Conservation (phyloP, 2,888 invertebrate species). For the Drymonia ruficornis region DNA sequence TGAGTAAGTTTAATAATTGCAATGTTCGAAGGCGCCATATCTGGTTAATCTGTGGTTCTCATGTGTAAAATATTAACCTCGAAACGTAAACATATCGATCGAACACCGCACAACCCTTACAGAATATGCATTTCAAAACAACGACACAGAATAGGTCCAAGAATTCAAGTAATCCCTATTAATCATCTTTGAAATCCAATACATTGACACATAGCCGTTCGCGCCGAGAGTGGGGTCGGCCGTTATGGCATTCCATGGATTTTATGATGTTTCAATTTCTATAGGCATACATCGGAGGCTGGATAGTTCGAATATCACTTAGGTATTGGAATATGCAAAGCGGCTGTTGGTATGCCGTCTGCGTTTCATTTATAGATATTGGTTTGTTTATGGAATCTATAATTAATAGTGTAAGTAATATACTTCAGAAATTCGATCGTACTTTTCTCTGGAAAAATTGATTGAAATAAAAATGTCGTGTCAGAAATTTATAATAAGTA, state of each 20-base stretch:
- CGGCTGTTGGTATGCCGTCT: slow-evolving; percentile 65
- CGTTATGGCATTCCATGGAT: slow-evolving; percentile 50
- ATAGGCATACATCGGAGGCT: slow-evolving; percentile 52
- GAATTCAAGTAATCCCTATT: slow-evolving; percentile 74
- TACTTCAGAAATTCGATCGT: too few species aligned
- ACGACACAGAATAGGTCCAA: slow-evolving; percentile 53
- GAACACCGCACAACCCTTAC: slow-evolving; percentile 8
- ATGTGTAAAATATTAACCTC: too few species aligned
- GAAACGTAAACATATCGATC: too few species aligned
- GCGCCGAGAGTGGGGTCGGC: slow-evolving; percentile 50
- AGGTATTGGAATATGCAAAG: slow-evolving; percentile 77
- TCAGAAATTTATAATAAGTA: too few species aligned
- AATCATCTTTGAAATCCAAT: slow-evolving; percentile 82
- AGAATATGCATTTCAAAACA: slow-evolving; percentile 38
- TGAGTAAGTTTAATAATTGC: too few species aligned
- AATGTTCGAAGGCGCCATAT: too few species aligned
- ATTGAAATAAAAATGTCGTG: too few species aligned
- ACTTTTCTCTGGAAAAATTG: too few species aligned
- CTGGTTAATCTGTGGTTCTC: too few species aligned
- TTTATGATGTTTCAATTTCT: slow-evolving; percentile 72
- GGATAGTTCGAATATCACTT: slow-evolving; percentile 73
- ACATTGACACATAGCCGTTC: slow-evolving; percentile 71
- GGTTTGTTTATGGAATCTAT: not conserved
- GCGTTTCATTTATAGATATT: slow-evolving; percentile 36
- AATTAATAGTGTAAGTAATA: too few species aligned